Conservation (phyloP, 35 echinoderm and acorn worm genomes). For the Stichopus chloronotus region DNA sequence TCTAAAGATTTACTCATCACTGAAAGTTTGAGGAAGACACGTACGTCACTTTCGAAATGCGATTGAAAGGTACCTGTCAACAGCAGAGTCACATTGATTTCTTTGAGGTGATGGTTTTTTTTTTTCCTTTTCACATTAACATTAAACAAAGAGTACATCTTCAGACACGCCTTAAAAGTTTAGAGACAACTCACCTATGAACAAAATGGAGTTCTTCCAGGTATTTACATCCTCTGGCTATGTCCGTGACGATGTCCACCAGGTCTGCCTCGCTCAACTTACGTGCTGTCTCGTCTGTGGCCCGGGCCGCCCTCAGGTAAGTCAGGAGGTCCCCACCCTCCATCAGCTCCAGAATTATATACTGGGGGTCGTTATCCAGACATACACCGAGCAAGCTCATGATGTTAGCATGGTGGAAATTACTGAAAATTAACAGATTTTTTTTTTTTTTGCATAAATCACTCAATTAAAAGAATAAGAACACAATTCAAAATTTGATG, state of each 20-base stretch:
- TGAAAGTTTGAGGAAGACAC: too few relatives aligned
- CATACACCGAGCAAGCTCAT: constrained; percentile 87
- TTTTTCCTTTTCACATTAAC: too few relatives aligned
- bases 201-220: constrained; percentile 96
- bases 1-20: too few relatives aligned
- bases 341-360: constrained; percentile 97
- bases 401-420: constrained; percentile 94
- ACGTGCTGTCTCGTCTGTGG: constrained; percentile 45
- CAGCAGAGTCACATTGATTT: too few relatives aligned
- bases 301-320: constrained; percentile 73
- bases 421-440: constrained; percentile 60
- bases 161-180: too few relatives aligned
- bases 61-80: too few relatives aligned
- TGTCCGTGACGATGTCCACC: constrained; percentile 89
- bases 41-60: too few relatives aligned
- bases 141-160: too few relatives aligned
- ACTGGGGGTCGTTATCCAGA: constrained; percentile 97
- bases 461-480: neutral
- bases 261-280: constrained; percentile 65
- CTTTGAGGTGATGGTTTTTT: too few relatives aligned
- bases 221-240: constrained; percentile 87
- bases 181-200: constrained; percentile 74
- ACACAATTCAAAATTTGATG: neutral
- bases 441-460: neutral
- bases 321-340: constrained; percentile 92